phyloP scores from a whole-genome alignment of 2,113 vertebrate species.

The Lepus timidus region DNA sequence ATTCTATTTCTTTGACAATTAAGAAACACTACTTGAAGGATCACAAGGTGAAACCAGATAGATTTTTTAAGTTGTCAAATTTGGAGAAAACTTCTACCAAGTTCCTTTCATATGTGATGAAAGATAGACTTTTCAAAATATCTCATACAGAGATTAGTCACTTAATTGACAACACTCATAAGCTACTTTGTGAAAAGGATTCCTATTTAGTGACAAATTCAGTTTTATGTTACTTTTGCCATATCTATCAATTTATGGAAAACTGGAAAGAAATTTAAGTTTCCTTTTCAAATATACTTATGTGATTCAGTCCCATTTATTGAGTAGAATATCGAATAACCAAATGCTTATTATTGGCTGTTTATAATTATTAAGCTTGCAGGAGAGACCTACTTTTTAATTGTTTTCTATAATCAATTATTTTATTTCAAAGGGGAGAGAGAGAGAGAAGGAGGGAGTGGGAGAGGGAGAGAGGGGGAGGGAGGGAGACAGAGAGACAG shows the following conservation, averaged over 20 bases:
- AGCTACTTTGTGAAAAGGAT: background rate
- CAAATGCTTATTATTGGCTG: background rate
- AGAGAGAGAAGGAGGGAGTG: no score
- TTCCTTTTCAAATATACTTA: background rate
- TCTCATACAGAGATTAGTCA: background rate
- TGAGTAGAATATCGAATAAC: constrained; percentile 41
- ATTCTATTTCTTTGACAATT: constrained; percentile 16
- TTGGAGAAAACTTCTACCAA: background rate
- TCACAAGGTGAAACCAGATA: background rate
- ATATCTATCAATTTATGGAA: background rate
- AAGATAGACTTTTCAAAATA: background rate
- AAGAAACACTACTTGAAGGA: background rate
- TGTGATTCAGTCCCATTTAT: background rate
- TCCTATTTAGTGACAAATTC: background rate
- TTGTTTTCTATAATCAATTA: no score
- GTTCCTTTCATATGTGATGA: constrained; percentile 17
- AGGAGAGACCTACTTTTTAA: background rate
- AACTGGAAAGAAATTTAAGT: background rate
- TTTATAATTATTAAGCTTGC: constrained; percentile 31
- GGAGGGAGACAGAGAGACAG: no score
- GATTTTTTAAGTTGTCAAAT: constrained; percentile 37
- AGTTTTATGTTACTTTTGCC: constrained; percentile 18
- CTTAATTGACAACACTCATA: background rate
- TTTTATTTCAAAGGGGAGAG: no score
- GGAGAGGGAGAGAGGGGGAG: no score